Percentiles rank a stretch among this genome's conserved stretches.
Evolutionary conservation across 2,797 vertebrate species (phyloP).

Genomic region (Sebastes trivittatus): DNA sequence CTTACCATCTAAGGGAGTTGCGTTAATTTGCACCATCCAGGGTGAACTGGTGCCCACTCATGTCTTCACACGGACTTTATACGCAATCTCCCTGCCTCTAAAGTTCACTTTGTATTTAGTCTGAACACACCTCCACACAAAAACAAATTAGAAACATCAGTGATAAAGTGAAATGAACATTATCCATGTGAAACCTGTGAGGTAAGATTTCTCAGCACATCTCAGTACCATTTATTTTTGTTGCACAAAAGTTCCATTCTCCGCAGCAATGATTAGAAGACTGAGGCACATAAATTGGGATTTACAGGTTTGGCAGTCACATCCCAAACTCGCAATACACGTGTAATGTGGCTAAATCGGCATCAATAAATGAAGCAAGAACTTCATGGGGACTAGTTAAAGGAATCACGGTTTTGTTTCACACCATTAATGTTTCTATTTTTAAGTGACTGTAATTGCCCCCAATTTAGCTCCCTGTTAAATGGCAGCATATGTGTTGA

Average conservation of each 20-base stretch:
- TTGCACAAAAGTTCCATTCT: conserved; percentile 52
- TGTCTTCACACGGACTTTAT: background rate
- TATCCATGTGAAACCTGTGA: conserved; percentile 13
- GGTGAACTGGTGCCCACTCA: background rate
- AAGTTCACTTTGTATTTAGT: background rate
- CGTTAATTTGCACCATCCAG: background rate
- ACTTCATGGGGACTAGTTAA: conserved; percentile 53
- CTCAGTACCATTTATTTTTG: conserved; percentile 30
- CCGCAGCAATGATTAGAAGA: conserved; percentile 35
- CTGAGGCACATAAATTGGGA: conserved; percentile 54
- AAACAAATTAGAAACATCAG: background rate
- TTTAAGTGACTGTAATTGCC: conserved; percentile 40
- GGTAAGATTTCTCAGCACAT: background rate
- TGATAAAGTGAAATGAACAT: background rate
- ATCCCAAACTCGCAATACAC: conserved; percentile 27
- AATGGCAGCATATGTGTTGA: conserved; percentile 47
- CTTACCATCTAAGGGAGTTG: background rate
- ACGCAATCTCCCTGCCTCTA: background rate
- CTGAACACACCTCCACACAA: background rate
- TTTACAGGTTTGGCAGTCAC: conserved; percentile 60
- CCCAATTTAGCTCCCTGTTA: conserved; percentile 38
- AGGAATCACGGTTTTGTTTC: conserved; percentile 45
- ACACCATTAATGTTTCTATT: conserved; percentile 57
- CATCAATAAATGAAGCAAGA: conserved; percentile 57
- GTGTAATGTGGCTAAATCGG: conserved; percentile 48